These are phyloP conservation scores for Tachina lurida DNA, from an alignment of 2,888 invertebrate genomes.

Conservation along the genomic window DNA sequence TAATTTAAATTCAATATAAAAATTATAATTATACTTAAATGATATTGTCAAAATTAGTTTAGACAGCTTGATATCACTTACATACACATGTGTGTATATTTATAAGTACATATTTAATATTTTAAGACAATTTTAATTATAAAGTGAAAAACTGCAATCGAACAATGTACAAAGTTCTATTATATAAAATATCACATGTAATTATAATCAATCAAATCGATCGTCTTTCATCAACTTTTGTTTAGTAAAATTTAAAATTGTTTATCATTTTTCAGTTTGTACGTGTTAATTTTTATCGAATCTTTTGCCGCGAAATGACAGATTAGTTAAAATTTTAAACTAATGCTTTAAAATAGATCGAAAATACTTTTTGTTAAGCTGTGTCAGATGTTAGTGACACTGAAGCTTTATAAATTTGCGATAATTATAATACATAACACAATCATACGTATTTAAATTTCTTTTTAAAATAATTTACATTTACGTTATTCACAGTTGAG, in stretches of 20 bases:
- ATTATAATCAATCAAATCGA: constrained; percentile 66
- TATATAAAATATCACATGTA: constrained; percentile 60
- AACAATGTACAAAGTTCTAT: neutral
- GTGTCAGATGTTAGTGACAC: no score
- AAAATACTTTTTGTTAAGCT: neutral
- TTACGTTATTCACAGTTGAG: no score
- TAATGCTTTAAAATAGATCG: constrained; percentile 53
- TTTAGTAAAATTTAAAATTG: neutral
- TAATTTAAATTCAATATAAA: no score
- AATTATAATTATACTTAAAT: no score
- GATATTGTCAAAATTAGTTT: no score
- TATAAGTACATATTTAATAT: no score
- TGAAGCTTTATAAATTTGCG: neutral
- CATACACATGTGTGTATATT: no score
- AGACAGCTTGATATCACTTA: no score
- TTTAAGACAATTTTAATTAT: no score
- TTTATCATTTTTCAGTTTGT: constrained; percentile 27
- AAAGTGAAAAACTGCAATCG: neutral
- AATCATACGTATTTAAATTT: no score
- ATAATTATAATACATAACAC: neutral
- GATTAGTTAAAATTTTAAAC: constrained; percentile 62
- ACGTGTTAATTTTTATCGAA: constrained; percentile 47
- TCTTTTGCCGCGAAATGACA: constrained; percentile 39
- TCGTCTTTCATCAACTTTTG: neutral
- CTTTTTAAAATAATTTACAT: no score